Base-by-base conservation (phyloP, 37 sponge, comb jelly and placozoan genomes). In the Agelas oroides region DNA sequence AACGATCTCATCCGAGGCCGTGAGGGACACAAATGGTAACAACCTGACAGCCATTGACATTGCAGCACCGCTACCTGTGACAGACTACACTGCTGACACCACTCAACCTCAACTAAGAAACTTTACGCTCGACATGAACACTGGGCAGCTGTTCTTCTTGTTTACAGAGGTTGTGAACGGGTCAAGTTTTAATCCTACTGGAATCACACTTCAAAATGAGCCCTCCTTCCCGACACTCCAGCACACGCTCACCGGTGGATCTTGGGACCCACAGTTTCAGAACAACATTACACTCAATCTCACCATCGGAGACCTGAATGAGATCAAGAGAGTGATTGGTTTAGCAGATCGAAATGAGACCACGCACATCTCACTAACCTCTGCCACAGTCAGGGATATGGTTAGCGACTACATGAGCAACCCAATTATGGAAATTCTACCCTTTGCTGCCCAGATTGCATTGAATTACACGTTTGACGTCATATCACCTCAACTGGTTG, bases 121-220 rank as follows among this genome's bases (percentile, higher is more conserved):
- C 16, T 96, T 89, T 39, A 52, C 56, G 8, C 75, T 95, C 1
- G 88, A 95, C 62, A 59, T 95, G 85, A 84, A 95, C 64, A 78
- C 40, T 35, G 96, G 90, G 5, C 27, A 40, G 13, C 67, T 95
- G 34, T 28, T 23, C 0, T 54, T 95, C 36, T 77, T 69, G 16
- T 95, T 95, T 78, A 58, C 65, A 17, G 96, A 95, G 67, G 89
- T 90, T 20, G 85, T 95, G 28, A 91, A 90, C 80, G 92, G 93
- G 2, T 84, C 85, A 18, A 87, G 90, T 46, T 92, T 95, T 32
- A 37, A 78, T 56, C 83, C 95, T 30, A 77, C 61, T 2, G 79
- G 32, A 18, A 86, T 95, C 13, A 86, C 84, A 8, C 18, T 95
- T 6, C 83, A 77, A 31, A 69, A 73, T 40, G 39, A 31, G 35